Percentiles rank a stretch among this genome's conserved stretches.
Conservation (phyloP, 2,888 invertebrate species). For the Petrolisthes manimaculis region DNA sequence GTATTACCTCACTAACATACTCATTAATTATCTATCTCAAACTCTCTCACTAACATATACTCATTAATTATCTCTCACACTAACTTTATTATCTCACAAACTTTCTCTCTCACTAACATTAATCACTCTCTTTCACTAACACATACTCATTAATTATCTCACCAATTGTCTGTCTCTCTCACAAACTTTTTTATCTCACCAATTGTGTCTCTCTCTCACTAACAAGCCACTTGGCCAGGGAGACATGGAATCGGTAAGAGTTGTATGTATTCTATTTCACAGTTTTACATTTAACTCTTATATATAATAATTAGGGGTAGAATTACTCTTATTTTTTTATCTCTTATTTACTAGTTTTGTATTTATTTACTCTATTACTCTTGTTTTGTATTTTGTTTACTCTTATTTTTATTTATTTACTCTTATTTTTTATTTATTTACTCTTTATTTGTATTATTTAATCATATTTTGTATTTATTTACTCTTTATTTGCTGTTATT, state of each 20-base stretch:
- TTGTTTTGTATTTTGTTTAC: no score
- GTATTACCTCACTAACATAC: no score
- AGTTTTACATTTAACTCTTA: background rate
- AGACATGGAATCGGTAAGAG: conserved; percentile 64
- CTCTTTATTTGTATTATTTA: no score
- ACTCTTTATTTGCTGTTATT: no score
- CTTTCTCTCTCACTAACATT: background rate
- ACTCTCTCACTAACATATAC: background rate
- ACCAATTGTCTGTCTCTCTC: background rate
- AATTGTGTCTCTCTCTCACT: conserved; percentile 11
- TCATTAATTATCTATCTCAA: background rate
- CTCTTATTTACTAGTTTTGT: no score
- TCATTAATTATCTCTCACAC: background rate
- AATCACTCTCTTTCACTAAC: background rate
- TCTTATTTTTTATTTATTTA: no score
- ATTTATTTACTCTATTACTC: no score
- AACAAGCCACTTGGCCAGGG: conserved; percentile 61
- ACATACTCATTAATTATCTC: background rate
- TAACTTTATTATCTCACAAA: background rate
- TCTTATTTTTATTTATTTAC: no score
- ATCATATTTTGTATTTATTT: no score
- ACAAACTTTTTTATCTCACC: conserved; percentile 1
- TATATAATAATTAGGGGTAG: no score
- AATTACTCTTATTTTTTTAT: no score
- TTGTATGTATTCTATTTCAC: background rate